Conservation (phyloP, 1,140 invertebrate genomes). For the Ostrea edulis region DNA sequence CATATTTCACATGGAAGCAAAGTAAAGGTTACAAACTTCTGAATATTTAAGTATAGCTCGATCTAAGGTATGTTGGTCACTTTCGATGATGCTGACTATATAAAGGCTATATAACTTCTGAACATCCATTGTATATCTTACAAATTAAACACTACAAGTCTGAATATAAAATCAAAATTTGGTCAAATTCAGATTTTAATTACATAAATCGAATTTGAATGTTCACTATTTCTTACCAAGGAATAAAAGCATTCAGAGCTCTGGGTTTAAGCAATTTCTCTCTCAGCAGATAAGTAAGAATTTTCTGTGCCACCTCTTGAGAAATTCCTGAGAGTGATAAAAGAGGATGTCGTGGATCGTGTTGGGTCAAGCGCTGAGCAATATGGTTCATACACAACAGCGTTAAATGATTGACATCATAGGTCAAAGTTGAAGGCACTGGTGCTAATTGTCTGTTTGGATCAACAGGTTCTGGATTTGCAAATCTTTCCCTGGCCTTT, state of each 20-base stretch:
- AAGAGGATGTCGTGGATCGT: slow-evolving; percentile 64
- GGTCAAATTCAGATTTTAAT: too few species aligned
- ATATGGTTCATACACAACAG: slow-evolving; percentile 66
- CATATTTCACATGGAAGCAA: too few species aligned
- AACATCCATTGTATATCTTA: too few species aligned
- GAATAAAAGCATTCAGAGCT: slow-evolving; percentile 72
- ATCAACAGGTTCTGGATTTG: slow-evolving; percentile 44
- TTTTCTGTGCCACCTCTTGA: slow-evolving; percentile 68
- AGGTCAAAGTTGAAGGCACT: neutral
- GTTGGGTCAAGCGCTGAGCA: slow-evolving; percentile 58
- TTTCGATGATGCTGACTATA: too few species aligned
- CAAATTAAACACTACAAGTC: too few species aligned
- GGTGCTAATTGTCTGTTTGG: neutral
- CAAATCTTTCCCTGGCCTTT: slow-evolving; percentile 65
- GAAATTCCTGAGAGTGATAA: slow-evolving; percentile 68
- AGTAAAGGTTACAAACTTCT: too few species aligned
- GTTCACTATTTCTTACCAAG: slow-evolving; percentile 64
- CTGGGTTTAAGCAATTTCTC: slow-evolving; percentile 70
- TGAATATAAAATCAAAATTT: too few species aligned
- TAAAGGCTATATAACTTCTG: too few species aligned
- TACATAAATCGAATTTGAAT: too few species aligned
- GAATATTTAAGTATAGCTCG: too few species aligned
- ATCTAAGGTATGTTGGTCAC: too few species aligned
- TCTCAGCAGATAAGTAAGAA: slow-evolving; percentile 69
- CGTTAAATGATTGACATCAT: slow-evolving; percentile 57